These are phyloP conservation scores for Portevinia maculata DNA, from an alignment of 2,888 invertebrate species.

Conservation along the genomic window DNA sequence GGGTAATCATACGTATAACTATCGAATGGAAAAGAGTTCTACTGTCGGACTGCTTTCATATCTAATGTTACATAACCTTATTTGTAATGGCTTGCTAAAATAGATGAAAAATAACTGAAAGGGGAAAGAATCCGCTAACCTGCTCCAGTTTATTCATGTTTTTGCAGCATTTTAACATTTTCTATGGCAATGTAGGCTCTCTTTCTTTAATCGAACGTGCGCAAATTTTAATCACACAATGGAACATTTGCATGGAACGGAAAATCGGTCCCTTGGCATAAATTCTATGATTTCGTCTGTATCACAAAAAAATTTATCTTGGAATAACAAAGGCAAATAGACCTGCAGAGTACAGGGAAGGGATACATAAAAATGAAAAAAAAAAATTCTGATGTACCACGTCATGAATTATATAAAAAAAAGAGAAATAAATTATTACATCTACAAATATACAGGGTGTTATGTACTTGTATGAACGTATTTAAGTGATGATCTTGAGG, in stretches of 20 bases:
- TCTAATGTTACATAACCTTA: slow-evolving; percentile 32
- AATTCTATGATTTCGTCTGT: neutral
- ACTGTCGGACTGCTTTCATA: neutral
- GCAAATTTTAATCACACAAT: slow-evolving; percentile 32
- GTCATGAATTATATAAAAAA: too few species aligned
- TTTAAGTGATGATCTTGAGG: too few species aligned
- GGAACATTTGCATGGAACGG: slow-evolving; percentile 6
- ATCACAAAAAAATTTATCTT: slow-evolving; percentile 17
- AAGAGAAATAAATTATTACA: too few species aligned
- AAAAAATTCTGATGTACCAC: too few species aligned
- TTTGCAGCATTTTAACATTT: slow-evolving; percentile 11
- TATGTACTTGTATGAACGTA: too few species aligned
- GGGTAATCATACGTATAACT: slow-evolving; percentile 14
- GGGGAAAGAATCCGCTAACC: slow-evolving; percentile 23
- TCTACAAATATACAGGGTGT: too few species aligned
- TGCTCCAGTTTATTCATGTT: slow-evolving; percentile 30
- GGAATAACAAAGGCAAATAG: slow-evolving; percentile 27
- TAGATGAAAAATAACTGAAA: neutral
- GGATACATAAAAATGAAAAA: neutral
- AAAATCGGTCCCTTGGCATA: slow-evolving; percentile 25
- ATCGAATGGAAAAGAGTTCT: neutral
- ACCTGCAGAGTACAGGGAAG: neutral
- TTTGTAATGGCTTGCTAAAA: slow-evolving; percentile 2
- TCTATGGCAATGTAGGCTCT: slow-evolving; percentile 11
- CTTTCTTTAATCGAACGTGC: slow-evolving; percentile 15